Base-by-base conservation (phyloP, 2,797 vertebrate species). In the Silurus aristotelis region DNA sequence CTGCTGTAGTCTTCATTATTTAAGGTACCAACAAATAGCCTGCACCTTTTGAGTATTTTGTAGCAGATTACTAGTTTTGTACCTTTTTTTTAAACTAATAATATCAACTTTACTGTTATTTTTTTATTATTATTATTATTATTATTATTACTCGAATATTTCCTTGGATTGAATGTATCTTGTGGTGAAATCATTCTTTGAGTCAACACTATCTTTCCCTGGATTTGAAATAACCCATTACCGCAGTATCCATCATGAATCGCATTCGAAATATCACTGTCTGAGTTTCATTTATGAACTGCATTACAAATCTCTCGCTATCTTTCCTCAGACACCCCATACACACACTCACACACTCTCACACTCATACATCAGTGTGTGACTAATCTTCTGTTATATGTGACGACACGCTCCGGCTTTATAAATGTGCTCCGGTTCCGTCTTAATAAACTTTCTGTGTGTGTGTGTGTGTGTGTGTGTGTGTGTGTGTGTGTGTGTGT, bases 361-460 rank as follows among this genome's bases (percentile, higher is more conserved):
- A 7, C 66, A 38, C 27, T 17, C 66, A 38, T 68, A 68, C 66
- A 68, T 68, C 73, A 76, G n/a, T 31, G 52, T 76, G 73, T 27
- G n/a, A 56, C 25, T 76, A 56, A 56, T 76, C 73, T 56, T 76
- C 52, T 56, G 52, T 58, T 76, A 76, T 76, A 76, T 76, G 73
- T 3, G 3, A 9, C 15, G 25, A 76, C 52, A 27, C 56, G 73
- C 73, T 76, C 52, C 73, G 56, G 52, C 73, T 56, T 76, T 76
- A 76, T 76, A 76, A 76, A 76, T 76, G 73, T 31, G 73, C 19
- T 76, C 52, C 27, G 14, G 56, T 76, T 56, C 73, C 52, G 20
- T 76, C 25, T 56, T 58, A 58, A 58, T 48, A 66, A 66, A 80
- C 73, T 76, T n/a, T 46, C 48, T 2, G 22, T 15, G 22, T 13